A percentile compares a stretch with the other conserved stretches of the same genome.
These are phyloP conservation scores for Candidula unifasciata DNA, from an alignment of 2,888 invertebrate species.

Conservation along the genomic window DNA sequence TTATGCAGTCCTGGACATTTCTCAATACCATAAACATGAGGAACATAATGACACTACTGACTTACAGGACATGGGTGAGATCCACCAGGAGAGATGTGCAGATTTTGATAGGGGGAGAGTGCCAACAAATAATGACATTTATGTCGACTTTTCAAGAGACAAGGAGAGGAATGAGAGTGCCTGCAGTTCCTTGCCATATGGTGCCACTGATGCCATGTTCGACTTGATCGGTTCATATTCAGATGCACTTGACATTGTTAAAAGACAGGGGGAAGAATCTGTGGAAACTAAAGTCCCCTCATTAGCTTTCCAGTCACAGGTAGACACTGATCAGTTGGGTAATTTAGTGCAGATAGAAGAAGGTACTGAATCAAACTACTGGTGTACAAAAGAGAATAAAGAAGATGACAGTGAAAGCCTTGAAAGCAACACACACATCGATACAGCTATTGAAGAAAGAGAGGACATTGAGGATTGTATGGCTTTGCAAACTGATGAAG, in stretches of 20 bases:
- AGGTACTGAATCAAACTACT: background rate
- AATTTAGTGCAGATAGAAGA: background rate
- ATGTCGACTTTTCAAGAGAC: background rate
- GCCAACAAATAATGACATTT: background rate
- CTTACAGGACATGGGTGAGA: background rate
- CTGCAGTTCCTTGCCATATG: background rate
- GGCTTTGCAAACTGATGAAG: background rate
- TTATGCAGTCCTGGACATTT: background rate
- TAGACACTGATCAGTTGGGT: background rate
- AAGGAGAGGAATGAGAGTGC: background rate
- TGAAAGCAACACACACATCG: background rate
- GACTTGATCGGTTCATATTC: background rate
- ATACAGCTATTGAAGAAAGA: background rate
- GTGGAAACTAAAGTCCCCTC: too few species aligned
- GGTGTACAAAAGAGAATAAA: background rate
- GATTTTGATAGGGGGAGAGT: background rate
- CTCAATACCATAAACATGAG: background rate
- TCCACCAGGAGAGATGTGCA: background rate
- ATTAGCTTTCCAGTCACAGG: background rate
- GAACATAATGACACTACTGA: background rate
- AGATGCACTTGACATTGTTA: background rate
- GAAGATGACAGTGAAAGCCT: background rate
- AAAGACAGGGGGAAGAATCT: background rate
- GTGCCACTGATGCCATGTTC: conserved; percentile 7
- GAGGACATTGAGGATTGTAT: background rate